Percentiles rank a stretch among this genome's conserved stretches.
Evolutionary conservation across 2,888 invertebrate genomes (phyloP).

Genomic region (Drosophila paranaensis): DNA sequence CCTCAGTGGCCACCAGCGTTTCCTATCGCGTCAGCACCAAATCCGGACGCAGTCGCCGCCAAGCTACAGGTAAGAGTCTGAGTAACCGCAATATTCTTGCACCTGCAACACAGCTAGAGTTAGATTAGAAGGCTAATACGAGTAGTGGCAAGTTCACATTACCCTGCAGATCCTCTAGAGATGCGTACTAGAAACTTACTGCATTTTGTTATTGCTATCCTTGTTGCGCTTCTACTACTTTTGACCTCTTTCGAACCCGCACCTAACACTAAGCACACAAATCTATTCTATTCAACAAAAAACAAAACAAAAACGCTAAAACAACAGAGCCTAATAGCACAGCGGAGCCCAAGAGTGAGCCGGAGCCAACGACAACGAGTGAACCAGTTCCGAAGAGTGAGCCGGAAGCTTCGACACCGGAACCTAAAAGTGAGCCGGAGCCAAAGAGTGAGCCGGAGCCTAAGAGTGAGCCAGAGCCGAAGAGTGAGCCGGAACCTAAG

Average conservation of each 20-base stretch:
- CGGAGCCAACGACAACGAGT: slow-evolving; percentile 69
- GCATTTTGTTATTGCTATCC: slow-evolving; percentile 41
- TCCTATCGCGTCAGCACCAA: slow-evolving; percentile 91
- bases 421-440: slow-evolving; percentile 80
- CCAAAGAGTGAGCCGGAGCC: slow-evolving; percentile 85
- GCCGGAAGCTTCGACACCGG: slow-evolving; percentile 85
- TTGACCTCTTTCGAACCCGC: slow-evolving; percentile 72
- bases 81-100: slow-evolving; percentile 5
- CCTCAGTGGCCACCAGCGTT: slow-evolving; percentile 90
- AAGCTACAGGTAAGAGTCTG: slow-evolving; percentile 66
- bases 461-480: slow-evolving; percentile 83
- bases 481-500: slow-evolving; percentile 77
- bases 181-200: slow-evolving; percentile 38
- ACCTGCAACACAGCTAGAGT: slow-evolving; percentile 9
- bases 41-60: slow-evolving; percentile 81
- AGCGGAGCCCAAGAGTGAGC: slow-evolving; percentile 44
- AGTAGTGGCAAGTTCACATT: slow-evolving; percentile 48
- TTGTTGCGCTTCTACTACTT: slow-evolving; percentile 55
- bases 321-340: slow-evolving; percentile 58
- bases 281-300: slow-evolving; percentile 30
- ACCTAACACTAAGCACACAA: slow-evolving; percentile 79
- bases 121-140: slow-evolving; percentile 56
- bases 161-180: slow-evolving; percentile 46
- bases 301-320: slow-evolving; percentile 25
- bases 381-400: slow-evolving; percentile 85